Conservation (phyloP, 2,888 invertebrate species). For the Ectemnius continuus region DNA sequence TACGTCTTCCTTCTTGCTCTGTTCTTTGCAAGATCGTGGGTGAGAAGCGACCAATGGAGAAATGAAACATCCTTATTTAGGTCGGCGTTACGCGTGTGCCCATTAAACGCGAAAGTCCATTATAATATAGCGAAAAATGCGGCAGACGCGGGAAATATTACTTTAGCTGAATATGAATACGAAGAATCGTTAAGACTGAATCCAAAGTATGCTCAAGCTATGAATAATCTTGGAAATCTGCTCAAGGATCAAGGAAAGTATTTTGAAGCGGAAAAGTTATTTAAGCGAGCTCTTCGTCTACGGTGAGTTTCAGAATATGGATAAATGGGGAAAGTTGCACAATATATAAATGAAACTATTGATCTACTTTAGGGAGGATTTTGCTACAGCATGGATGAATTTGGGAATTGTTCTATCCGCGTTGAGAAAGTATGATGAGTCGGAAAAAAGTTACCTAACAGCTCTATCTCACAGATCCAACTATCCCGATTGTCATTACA, state of each 20-base stretch:
- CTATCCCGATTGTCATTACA: constrained; percentile 96
- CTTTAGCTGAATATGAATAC: constrained; percentile 88
- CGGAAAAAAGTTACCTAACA: constrained; percentile 88
- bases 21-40: constrained; percentile 74
- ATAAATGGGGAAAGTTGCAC: constrained; percentile 4
- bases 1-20: constrained; percentile 68
- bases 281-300: constrained; percentile 85
- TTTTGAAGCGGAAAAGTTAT: constrained; percentile 85
- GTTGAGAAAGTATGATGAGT: constrained; percentile 84
- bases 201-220: constrained; percentile 92
- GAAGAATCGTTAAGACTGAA: constrained; percentile 87
- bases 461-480: constrained; percentile 87
- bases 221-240: constrained; percentile 95
- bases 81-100: constrained; percentile 92
- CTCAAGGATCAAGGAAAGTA: constrained; percentile 85
- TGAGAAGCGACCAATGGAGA: constrained; percentile 88
- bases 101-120: constrained; percentile 94
- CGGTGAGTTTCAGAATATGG: constrained; percentile 80
- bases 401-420: constrained; percentile 93
- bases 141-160: constrained; percentile 85
- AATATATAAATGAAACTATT: background rate
- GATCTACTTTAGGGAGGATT: constrained; percentile 83
- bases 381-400: constrained; percentile 99
- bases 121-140: constrained; percentile 96
- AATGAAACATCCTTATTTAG: constrained; percentile 88